These are phyloP conservation scores for Drosophila meridionalis DNA, from an alignment of 2,888 invertebrate species.

Conservation along the genomic window DNA sequence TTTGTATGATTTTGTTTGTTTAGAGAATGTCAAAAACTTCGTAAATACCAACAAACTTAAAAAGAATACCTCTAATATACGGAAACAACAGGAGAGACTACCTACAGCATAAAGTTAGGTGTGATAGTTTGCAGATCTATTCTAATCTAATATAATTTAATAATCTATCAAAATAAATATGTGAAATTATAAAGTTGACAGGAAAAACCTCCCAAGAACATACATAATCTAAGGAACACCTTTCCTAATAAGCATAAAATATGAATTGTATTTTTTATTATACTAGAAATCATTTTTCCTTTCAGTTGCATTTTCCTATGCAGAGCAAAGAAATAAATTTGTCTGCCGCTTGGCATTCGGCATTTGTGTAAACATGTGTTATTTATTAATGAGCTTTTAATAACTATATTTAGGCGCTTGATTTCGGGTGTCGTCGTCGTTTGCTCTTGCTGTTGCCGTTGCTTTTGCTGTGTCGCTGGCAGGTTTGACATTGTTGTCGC, in stretches of 20 bases:
- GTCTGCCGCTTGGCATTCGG: slow-evolving; percentile 3
- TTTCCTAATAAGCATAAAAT: neutral
- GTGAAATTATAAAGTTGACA: neutral
- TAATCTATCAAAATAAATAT: too few relatives aligned
- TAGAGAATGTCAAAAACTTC: neutral
- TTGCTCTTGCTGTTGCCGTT: slow-evolving; percentile 33
- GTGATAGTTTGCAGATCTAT: neutral
- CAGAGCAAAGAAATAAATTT: neutral
- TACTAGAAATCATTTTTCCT: neutral
- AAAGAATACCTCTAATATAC: neutral
- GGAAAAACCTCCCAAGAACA: neutral
- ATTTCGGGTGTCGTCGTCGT: slow-evolving; percentile 14
- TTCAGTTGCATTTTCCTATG: neutral
- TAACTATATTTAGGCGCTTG: slow-evolving; percentile 52
- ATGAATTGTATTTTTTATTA: neutral
- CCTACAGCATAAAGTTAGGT: neutral
- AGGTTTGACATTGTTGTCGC: slow-evolving; percentile 3
- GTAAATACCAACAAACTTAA: neutral
- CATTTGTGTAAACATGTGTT: slow-evolving; percentile 14
- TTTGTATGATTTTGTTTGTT: neutral
- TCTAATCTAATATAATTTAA: too few relatives aligned
- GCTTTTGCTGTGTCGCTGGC: slow-evolving; percentile 13
- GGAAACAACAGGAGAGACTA: neutral
- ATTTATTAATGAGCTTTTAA: slow-evolving; percentile 64
- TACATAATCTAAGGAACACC: neutral